Evolutionary conservation across 2,113 vertebrate species (phyloP).

Genomic region (Axis porcinus): DNA sequence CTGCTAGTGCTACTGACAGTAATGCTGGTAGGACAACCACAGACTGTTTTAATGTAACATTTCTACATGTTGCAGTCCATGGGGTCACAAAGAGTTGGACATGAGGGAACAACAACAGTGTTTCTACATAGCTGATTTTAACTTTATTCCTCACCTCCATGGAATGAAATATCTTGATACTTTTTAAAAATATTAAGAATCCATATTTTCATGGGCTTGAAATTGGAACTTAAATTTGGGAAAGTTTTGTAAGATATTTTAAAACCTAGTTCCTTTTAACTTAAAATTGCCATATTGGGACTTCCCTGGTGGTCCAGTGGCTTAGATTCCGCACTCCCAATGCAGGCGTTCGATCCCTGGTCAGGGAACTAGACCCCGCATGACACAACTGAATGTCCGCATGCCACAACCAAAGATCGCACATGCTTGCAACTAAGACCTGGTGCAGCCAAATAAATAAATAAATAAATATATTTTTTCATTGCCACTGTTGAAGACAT

Average conservation of each 20-base stretch:
- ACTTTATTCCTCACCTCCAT: not conserved
- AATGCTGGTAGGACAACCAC: not conserved
- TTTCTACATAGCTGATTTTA: not conserved
- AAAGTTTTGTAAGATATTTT: not conserved
- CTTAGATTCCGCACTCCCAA: accelerated
- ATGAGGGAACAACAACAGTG: not conserved
- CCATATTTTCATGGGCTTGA: not conserved
- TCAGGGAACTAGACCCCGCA: not conserved
- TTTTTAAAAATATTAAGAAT: not conserved
- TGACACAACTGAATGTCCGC: not conserved
- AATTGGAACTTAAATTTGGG: not conserved
- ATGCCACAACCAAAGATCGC: not conserved
- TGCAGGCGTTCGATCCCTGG: not conserved
- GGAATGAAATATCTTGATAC: not conserved
- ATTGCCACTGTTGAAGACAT: not conserved
- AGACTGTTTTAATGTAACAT: not conserved
- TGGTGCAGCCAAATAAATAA: not conserved
- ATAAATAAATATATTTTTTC: not conserved
- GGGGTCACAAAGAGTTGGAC: not conserved
- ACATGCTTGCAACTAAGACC: not conserved
- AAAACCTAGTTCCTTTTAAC: not conserved
- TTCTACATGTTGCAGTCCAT: not conserved
- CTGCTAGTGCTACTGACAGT: not conserved
- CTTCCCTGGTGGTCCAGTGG: not conserved
- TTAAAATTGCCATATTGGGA: not conserved